Evolutionary conservation across 2,888 invertebrate species (phyloP).

Genomic region (Nemurella pictetii): DNA sequence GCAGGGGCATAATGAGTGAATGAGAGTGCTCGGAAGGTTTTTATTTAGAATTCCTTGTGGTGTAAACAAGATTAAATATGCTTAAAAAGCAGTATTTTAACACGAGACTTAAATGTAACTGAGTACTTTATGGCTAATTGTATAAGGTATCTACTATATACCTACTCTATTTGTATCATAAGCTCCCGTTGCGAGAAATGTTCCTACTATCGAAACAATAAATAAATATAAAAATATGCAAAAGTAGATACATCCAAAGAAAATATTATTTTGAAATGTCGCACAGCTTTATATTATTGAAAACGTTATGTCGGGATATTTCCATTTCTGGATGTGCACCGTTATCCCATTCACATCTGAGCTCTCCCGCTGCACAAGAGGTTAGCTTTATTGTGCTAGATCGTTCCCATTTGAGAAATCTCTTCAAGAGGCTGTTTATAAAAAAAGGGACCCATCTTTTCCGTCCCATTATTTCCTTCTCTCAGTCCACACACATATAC

Average conservation of each 20-base stretch:
- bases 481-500: neutral
- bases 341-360: neutral
- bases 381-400: neutral
- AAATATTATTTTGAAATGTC: neutral
- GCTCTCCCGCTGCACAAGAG: neutral
- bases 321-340: neutral
- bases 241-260: neutral
- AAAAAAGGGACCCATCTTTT: neutral
- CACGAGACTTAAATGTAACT: neutral
- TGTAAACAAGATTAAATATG: too few species aligned
- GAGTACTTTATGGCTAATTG: neutral
- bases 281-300: neutral
- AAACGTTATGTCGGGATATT: neutral
- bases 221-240: neutral
- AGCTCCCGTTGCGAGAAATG: too few species aligned
- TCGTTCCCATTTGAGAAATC: neutral
- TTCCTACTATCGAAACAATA: too few species aligned
- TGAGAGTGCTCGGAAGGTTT: neutral
- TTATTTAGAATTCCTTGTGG: neutral
- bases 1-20: neutral
- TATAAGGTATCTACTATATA: too few species aligned
- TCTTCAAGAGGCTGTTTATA: neutral
- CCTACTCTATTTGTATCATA: too few species aligned
- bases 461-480: slow-evolving; percentile 3
- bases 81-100: neutral